phyloP scores from a whole-genome alignment of 2,113 vertebrate species.

The Hyaena hyaena region DNA sequence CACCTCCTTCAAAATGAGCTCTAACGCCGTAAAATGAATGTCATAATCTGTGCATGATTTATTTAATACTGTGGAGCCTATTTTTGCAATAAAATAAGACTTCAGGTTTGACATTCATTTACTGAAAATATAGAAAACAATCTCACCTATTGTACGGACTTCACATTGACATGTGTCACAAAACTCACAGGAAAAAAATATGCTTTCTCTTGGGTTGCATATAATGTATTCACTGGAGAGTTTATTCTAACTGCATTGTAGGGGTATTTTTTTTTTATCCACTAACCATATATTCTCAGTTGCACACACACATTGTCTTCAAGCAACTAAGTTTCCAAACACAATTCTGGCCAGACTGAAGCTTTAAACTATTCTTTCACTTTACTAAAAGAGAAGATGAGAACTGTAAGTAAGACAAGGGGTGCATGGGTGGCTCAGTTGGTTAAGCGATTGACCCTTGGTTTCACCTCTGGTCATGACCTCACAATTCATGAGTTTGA shows the following conservation, averaged over 20 bases:
- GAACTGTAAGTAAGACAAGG: not conserved
- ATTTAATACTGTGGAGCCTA: constrained; percentile 1
- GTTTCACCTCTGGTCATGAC: too few species aligned
- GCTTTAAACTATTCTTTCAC: not conserved
- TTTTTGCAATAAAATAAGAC: constrained; percentile 30
- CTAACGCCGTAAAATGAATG: not conserved
- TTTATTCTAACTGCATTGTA: constrained; percentile 33
- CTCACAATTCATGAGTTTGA: too few species aligned
- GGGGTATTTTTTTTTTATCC: not conserved
- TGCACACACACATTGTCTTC: not conserved
- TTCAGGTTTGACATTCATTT: constrained; percentile 60
- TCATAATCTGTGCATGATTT: constrained; percentile 62
- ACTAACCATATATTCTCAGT: not conserved
- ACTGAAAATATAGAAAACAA: constrained; percentile 52
- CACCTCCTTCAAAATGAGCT: constrained; percentile 49
- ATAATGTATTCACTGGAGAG: constrained; percentile 42
- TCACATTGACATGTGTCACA: constrained; percentile 48
- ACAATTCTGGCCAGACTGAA: constrained; percentile 27
- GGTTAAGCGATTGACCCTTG: too few species aligned
- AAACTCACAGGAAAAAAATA: not conserved
- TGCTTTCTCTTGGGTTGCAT: not conserved
- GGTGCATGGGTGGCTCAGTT: too few species aligned
- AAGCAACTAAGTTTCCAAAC: constrained; percentile 11
- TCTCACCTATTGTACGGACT: not conserved
- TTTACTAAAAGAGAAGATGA: not conserved